Conservation (phyloP, 1,140 invertebrate species). For the Asbolus verrucosus region DNA sequence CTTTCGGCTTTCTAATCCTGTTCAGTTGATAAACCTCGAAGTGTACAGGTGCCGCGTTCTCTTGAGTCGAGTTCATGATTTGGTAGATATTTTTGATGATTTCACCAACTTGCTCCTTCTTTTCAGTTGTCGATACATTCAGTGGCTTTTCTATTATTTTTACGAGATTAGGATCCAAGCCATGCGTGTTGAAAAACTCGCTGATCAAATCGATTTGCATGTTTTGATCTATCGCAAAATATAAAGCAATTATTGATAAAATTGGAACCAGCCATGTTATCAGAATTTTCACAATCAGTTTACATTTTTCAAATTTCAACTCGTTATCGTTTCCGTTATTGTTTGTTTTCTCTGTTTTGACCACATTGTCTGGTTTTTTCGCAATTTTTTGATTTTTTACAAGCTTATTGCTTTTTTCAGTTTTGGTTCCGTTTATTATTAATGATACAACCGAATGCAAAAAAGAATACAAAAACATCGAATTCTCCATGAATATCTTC, state of each 20-base stretch:
- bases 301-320: slow-evolving; percentile 27
- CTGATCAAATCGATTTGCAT: neutral
- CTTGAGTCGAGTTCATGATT: slow-evolving; percentile 45
- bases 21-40: neutral
- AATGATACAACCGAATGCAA: slow-evolving; percentile 48
- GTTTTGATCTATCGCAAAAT: slow-evolving; percentile 1
- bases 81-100: slow-evolving; percentile 49
- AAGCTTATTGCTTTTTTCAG: too few species aligned
- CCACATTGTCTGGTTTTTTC: slow-evolving; percentile 25
- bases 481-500: slow-evolving; percentile 47
- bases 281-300: slow-evolving; percentile 36
- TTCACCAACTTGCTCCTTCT: slow-evolving; percentile 43
- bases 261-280: slow-evolving; percentile 42
- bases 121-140: slow-evolving; percentile 33
- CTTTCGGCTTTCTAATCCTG: slow-evolving; percentile 27
- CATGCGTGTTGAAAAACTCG: slow-evolving; percentile 11
- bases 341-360: slow-evolving; percentile 19
- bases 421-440: slow-evolving; percentile 16
- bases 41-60: slow-evolving; percentile 7
- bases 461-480: slow-evolving; percentile 50
- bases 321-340: neutral
- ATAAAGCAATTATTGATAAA: slow-evolving; percentile 33
- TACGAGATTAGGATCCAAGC: slow-evolving; percentile 2
- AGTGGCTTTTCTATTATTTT: slow-evolving; percentile 40
- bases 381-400: slow-evolving; percentile 9